Base-by-base conservation (phyloP, 2,797 vertebrate genomes). In the Bufotes viridis region DNA sequence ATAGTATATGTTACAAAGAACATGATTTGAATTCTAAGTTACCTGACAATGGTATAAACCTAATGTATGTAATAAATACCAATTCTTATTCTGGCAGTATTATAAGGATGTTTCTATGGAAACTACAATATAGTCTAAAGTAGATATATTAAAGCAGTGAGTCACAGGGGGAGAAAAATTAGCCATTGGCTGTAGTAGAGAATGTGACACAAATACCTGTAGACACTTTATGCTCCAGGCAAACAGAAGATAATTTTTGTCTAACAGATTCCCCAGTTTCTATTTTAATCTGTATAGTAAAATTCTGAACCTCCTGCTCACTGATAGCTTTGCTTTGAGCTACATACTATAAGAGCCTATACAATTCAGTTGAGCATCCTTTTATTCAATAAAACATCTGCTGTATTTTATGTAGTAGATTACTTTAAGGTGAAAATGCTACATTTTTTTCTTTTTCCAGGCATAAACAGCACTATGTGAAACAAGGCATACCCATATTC, bases 281-380 rank as follows among this genome's bases (percentile, higher is more conserved):
- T 67, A 81, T 81, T 81, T 81, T 81, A 81, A 81, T 51, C 80
- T 65, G 20, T 67, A 26, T 81, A 65, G 80, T 81, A 81, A 81
- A 67, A 65, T 67, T 22, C 26, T 12, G 26, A 20, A 11, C 17
- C 26, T 13, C 10, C 17, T 18, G 55, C 60, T 49, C 29, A 81
- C 42, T 81, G 60, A 81, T 51, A 17, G 80, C 34, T 67, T 81
- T 67, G 80, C 80, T 81, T 67, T n/a, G n/a, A 51, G 80, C 80
- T 42, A 42, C 42, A 42, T 65, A 51, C 80, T 51, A 67, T 67
- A 26, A 51, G 58, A 65, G 29, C 63, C 58, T 15, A 63, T 81
- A 51, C 60, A 15, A n/a, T 81, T 24, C 49, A 26, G 34, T 29
- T 17, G 79, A 63, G 29, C 29, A 49, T 63, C 34, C 29, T 63